Percentiles rank a stretch among this genome's conserved stretches.
phyloP scores from a whole-genome alignment of 1,140 invertebrate genomes.

The Eupeodes corollae region DNA sequence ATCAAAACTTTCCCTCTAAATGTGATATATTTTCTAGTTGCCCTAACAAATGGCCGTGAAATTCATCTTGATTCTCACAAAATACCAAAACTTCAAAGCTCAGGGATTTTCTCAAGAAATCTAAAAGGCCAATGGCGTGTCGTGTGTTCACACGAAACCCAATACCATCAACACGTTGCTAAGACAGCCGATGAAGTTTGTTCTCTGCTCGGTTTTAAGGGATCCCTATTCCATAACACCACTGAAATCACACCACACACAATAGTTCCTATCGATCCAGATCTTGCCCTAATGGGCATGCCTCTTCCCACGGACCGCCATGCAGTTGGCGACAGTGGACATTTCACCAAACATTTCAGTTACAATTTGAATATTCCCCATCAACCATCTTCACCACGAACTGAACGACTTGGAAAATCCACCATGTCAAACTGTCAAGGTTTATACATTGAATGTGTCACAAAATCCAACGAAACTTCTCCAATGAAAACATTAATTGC shows the following conservation, averaged over 20 bases:
- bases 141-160: conserved; percentile 43
- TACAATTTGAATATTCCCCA: background rate
- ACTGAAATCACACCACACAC: conserved; percentile 13
- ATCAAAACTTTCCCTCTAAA: background rate
- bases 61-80: conserved; percentile 46
- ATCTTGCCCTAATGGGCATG: conserved; percentile 9
- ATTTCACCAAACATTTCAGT: conserved; percentile 10
- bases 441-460: conserved; percentile 28
- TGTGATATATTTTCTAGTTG: conserved; percentile 39
- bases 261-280: conserved; percentile 24
- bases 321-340: conserved; percentile 15
- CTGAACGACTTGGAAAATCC: conserved; percentile 8
- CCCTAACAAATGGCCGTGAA: conserved; percentile 49
- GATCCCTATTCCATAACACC: conserved; percentile 23
- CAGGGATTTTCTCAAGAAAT: conserved; percentile 49
- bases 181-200: conserved; percentile 20
- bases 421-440: conserved; percentile 16
- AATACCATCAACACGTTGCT: conserved; percentile 18
- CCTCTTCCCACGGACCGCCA: conserved; percentile 4
- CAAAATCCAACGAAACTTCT: conserved; percentile 15
- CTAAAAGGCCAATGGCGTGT: conserved; percentile 47
- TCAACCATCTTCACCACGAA: conserved; percentile 5
- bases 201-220: conserved; percentile 26
- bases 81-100: conserved; percentile 43
- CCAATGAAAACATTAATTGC: conserved; percentile 27